Evolutionary conservation across 1,140 invertebrate species (phyloP).

Genomic region (Myzus persicae): DNA sequence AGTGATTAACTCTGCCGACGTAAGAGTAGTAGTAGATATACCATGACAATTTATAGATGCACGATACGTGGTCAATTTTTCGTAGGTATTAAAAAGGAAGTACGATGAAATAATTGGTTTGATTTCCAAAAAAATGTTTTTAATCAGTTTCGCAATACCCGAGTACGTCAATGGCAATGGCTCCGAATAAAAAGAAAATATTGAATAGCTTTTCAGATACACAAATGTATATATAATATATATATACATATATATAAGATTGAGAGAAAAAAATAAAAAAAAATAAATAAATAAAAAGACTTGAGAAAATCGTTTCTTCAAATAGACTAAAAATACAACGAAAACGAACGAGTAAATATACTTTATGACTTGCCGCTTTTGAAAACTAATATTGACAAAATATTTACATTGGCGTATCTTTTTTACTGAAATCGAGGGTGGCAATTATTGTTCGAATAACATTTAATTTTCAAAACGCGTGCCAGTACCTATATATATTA

Average conservation of each 20-base stretch:
- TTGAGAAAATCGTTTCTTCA: slow-evolving; percentile 45
- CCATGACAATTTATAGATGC: neutral
- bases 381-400: slow-evolving; percentile 40
- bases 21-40: neutral
- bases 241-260: neutral
- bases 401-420: slow-evolving; percentile 34
- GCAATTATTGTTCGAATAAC: slow-evolving; percentile 33
- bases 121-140: neutral
- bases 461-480: slow-evolving; percentile 20
- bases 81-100: neutral
- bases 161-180: neutral
- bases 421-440: neutral
- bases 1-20: neutral
- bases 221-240: neutral
- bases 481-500: too few relatives aligned
- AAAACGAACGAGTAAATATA: slow-evolving; percentile 16
- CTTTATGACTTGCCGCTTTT: slow-evolving; percentile 35
- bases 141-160: neutral
- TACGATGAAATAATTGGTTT: neutral
- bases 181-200: slow-evolving; percentile 17
- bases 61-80: neutral
- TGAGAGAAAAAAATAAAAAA: too few relatives aligned
- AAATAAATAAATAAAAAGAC: neutral
- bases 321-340: slow-evolving; percentile 41
- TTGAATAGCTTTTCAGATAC: neutral